These are phyloP conservation scores for Drosophila rufa DNA, from an alignment of 1,140 invertebrate species.

Conservation along the genomic window DNA sequence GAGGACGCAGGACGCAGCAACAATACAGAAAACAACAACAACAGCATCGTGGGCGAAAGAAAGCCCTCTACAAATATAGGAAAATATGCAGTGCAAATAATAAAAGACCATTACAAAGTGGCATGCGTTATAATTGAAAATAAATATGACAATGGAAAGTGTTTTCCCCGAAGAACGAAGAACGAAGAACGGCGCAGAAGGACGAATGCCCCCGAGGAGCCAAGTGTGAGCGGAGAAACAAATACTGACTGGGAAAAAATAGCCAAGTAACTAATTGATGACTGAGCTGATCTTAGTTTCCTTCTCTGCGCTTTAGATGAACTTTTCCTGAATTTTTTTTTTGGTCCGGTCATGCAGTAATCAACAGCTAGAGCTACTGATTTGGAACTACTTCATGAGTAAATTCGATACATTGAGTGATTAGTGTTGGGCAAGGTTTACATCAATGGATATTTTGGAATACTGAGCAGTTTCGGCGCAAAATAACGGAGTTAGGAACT, in stretches of 20 bases:
- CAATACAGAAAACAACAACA: constrained; percentile 19
- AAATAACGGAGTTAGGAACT: background rate
- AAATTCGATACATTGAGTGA: constrained; percentile 6
- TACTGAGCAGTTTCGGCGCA: rapidly evolving
- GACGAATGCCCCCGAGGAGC: background rate
- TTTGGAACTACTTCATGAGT: constrained; percentile 8
- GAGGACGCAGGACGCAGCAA: constrained; percentile 21
- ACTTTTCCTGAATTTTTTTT: background rate
- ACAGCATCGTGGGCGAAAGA: constrained; percentile 16
- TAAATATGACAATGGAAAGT: constrained; percentile 69
- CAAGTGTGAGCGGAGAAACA: constrained; percentile 5
- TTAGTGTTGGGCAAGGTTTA: background rate
- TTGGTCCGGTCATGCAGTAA: constrained; percentile 40
- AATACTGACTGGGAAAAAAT: constrained; percentile 13
- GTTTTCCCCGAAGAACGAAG: background rate
- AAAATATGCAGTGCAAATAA: constrained; percentile 66
- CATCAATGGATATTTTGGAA: too few relatives aligned
- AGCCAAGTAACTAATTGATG: constrained; percentile 51
- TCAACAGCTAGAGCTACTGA: constrained; percentile 14
- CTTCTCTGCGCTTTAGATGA: background rate
- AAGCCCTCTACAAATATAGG: constrained; percentile 51
- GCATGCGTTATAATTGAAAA: constrained; percentile 77
- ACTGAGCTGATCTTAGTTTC: constrained; percentile 29
- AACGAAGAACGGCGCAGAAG: background rate
- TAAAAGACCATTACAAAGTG: constrained; percentile 69